Evolutionary conservation across 2,888 invertebrate genomes (phyloP).

Genomic region (Polyploca ridens): DNA sequence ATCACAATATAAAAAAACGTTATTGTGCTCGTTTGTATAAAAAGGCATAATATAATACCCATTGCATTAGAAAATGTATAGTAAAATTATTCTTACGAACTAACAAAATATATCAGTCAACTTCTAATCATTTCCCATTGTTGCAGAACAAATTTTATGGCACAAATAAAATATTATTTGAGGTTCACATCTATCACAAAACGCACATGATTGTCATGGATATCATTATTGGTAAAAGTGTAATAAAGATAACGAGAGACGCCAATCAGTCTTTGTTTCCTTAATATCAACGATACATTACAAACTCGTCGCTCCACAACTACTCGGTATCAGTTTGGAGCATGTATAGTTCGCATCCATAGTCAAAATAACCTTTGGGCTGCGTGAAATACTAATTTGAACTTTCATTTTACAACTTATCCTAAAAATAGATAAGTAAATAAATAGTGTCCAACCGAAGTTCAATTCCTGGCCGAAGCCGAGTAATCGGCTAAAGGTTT

Average conservation of each 20-base stretch:
- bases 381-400: conserved; percentile 54
- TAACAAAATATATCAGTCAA: conserved; percentile 48
- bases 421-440: background rate
- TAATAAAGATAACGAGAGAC: conserved; percentile 51
- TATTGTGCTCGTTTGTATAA: background rate
- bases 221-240: conserved; percentile 32
- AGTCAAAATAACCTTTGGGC: conserved; percentile 30
- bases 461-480: no score
- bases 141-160: conserved; percentile 49
- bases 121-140: conserved; percentile 35
- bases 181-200: conserved; percentile 58
- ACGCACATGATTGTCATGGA: conserved; percentile 59
- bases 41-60: background rate
- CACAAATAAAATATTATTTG: conserved; percentile 47
- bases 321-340: conserved; percentile 1
- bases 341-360: conserved; percentile 18
- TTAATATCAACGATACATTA: conserved; percentile 30
- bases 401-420: conserved; percentile 37
- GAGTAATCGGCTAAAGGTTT: no score
- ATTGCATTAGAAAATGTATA: conserved; percentile 1
- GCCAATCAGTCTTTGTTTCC: conserved; percentile 65
- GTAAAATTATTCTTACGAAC: conserved; percentile 37
- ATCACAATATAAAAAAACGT: background rate
- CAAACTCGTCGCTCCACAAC: conserved; percentile 21
- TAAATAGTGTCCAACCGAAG: no score